Evolutionary conservation across 2,797 vertebrate species (phyloP).

Genomic region (Coendou prehensilis): DNA sequence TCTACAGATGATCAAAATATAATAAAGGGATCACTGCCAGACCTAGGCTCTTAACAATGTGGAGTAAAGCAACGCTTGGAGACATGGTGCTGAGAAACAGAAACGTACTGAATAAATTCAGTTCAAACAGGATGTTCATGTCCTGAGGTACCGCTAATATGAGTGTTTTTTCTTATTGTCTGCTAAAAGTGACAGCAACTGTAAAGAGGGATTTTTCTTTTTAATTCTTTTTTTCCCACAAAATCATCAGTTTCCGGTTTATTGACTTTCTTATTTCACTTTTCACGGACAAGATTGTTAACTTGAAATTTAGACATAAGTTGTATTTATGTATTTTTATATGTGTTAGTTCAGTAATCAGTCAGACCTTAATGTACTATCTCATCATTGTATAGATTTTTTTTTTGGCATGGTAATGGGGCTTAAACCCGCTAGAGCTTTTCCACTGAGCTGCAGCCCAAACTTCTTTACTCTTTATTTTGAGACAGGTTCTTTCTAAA

Average conservation of each 20-base stretch:
- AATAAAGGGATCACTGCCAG: slow-evolving; percentile 87
- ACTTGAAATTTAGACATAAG: slow-evolving; percentile 85
- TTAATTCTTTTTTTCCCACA: slow-evolving; percentile 63
- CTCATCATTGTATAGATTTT: slow-evolving; percentile 44
- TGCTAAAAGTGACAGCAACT: slow-evolving; percentile 89
- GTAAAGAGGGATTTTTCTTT: slow-evolving; percentile 74
- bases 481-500: background rate
- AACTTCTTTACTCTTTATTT: background rate
- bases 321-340: slow-evolving; percentile 47
- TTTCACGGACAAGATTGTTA: slow-evolving; percentile 85
- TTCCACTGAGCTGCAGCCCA: background rate
- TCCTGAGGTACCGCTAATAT: slow-evolving; percentile 85
- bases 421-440: background rate
- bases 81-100: slow-evolving; percentile 84
- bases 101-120: slow-evolving; percentile 86
- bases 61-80: slow-evolving; percentile 83
- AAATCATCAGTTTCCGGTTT: slow-evolving; percentile 86
- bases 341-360: slow-evolving; percentile 71
- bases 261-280: slow-evolving; percentile 85
- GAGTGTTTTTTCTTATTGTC: slow-evolving; percentile 85
- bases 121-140: slow-evolving; percentile 88
- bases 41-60: slow-evolving; percentile 79
- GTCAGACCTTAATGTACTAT: slow-evolving; percentile 72
- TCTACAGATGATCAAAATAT: slow-evolving; percentile 87
- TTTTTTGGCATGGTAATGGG: background rate